Evolutionary conservation across 2,888 invertebrate species (phyloP), one percentile per base, ranked within the genome.

Genomic region (Zhuqinia jingwanae): DNA sequence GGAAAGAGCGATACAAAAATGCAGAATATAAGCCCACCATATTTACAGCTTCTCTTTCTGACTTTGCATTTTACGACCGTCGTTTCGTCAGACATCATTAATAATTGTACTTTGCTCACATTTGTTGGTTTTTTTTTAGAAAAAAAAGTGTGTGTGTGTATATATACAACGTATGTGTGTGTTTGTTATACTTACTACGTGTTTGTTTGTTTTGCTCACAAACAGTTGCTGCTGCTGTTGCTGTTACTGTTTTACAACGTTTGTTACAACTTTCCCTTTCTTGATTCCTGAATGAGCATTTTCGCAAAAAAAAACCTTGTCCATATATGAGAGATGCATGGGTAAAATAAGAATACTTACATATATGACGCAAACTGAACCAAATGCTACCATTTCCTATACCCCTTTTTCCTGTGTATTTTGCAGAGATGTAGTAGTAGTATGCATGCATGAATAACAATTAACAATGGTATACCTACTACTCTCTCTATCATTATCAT

Each of bases 11-110:
- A 10, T 20, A 10, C 22, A 45, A 60, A 42, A 13, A 42, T 0
- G 45, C 3, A n/a, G 1, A 47, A 42, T n/a, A 47, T 50, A 25
- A n/a, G 25, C 63, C n/a, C n/a, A n/a, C n/a, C n/a, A n/a, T n/a
- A 63, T 27, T 13, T 50, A 73, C 70, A 50, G 25, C 45, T 25
- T 73, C 25, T 73, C 25, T 36, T 30, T 78, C 77, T 84, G 84
- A 84, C 84, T 84, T 84, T 84, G 63, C 84, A 84, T 84, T 84
- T 84, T 84, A 84, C 78, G 84, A 84, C 84, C 56, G 84, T 84
- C 77, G 84, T 84, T 84, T 84, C 77, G 84, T 84, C 78, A 84
- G 84, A 84, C 84, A 78, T 84, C 84, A 77, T 84, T 84, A 84
- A 84, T 84, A 70, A 84, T 77, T 82, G 82, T 82, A 82, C 36